Percentiles rank a stretch among this genome's conserved stretches.
These are phyloP conservation scores for Drosophila bipectinata DNA, from an alignment of 1,140 invertebrate species.

Conservation along the genomic window DNA sequence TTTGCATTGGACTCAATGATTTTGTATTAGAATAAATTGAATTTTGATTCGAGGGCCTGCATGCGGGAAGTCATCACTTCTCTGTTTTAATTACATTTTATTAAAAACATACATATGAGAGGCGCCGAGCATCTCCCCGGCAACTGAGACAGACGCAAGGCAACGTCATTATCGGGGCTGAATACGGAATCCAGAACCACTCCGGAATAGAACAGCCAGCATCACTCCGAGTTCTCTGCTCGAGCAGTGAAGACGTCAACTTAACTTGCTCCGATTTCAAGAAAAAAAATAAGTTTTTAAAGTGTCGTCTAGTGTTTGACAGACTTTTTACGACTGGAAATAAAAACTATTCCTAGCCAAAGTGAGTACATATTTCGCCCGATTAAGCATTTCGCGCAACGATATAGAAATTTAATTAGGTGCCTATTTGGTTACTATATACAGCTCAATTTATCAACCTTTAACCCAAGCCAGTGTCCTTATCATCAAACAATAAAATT, in stretches of 20 bases:
- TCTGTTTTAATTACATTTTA: constrained; percentile 62
- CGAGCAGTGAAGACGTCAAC: constrained; percentile 65
- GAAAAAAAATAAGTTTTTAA: constrained; percentile 8
- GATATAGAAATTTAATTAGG: constrained; percentile 1
- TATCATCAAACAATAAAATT: constrained; percentile 16
- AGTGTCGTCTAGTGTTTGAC: constrained; percentile 16
- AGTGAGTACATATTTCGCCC: constrained; percentile 15
- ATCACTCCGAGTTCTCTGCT: constrained; percentile 60
- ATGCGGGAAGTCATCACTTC: constrained; percentile 52
- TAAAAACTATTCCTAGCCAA: background rate
- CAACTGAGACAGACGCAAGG: constrained; percentile 23
- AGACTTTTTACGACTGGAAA: background rate
- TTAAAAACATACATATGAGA: constrained; percentile 65
- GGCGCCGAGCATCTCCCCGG: constrained; percentile 1
- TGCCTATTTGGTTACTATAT: constrained; percentile 3
- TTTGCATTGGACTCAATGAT: constrained; percentile 60
- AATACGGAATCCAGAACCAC: constrained; percentile 28
- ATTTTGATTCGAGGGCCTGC: constrained; percentile 62
- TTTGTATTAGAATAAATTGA: constrained; percentile 78
- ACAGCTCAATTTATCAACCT: constrained; percentile 67
- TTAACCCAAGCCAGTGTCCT: constrained; percentile 52
- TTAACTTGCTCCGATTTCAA: constrained; percentile 4
- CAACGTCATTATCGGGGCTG: constrained; percentile 22
- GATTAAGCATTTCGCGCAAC: background rate
- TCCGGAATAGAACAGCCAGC: constrained; percentile 40